Evolutionary conservation across 2,113 vertebrate species (phyloP).

Genomic region (Cichladusa arquata): DNA sequence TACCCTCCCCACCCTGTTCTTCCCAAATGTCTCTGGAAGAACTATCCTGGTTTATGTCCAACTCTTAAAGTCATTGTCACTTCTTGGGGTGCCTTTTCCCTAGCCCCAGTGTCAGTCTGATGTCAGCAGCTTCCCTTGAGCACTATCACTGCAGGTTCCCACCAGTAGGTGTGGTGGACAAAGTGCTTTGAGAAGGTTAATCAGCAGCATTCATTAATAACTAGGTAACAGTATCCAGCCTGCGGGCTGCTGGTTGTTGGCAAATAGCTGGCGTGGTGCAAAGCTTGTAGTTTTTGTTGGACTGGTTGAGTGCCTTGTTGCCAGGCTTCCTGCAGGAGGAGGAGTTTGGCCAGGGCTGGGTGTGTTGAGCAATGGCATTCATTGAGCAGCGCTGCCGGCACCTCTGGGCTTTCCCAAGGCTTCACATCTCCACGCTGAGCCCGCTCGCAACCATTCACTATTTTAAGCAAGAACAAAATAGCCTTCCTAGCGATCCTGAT

Average conservation of each 20-base stretch:
- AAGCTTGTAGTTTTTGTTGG: constrained; percentile 47
- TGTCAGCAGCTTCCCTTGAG: not conserved
- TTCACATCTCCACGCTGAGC: not conserved
- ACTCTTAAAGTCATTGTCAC: not conserved
- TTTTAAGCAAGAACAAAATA: not conserved
- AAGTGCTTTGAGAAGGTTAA: constrained; percentile 42
- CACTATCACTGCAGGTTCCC: constrained; percentile 4
- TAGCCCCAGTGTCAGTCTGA: not conserved
- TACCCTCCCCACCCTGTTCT: not conserved
- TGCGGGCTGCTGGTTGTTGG: constrained; percentile 18
- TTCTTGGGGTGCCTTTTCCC: not conserved
- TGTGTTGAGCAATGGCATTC: not conserved
- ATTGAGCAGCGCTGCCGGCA: not conserved
- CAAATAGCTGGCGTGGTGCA: not conserved
- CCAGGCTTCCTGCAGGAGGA: not conserved
- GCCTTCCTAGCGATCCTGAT: not conserved
- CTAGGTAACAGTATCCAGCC: constrained; percentile 60
- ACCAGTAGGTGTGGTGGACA: constrained; percentile 58
- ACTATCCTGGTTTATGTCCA: not conserved
- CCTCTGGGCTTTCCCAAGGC: not conserved
- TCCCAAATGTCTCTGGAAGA: not conserved
- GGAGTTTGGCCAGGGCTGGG: not conserved
- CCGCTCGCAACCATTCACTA: not conserved
- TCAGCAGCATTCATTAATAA: constrained; percentile 55
- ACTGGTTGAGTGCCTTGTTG: constrained; percentile 33